These are phyloP conservation scores for Diprion similis DNA, from an alignment of 1,140 invertebrate species.

Conservation along the genomic window DNA sequence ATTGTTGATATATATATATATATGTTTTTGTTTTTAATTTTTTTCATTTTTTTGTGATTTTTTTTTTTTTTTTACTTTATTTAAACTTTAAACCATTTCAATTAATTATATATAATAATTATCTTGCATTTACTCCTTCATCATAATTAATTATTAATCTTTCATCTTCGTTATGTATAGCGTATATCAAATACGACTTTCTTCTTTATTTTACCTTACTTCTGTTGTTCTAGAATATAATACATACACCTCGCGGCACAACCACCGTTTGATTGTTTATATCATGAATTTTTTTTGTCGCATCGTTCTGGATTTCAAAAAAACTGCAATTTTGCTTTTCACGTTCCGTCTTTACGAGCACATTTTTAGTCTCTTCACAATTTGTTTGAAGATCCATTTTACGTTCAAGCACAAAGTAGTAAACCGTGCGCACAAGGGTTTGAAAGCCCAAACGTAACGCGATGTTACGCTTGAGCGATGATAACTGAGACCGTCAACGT, in stretches of 20 bases:
- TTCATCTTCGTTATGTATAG: conserved; percentile 51
- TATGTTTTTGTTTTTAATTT: not conserved
- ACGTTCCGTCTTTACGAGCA: not conserved
- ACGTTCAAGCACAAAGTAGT: not conserved
- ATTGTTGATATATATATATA: not conserved
- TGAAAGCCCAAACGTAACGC: not conserved
- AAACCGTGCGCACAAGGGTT: not conserved
- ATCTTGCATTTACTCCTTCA: conserved; percentile 46
- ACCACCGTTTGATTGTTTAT: conserved; percentile 34
- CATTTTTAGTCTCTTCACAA: not conserved
- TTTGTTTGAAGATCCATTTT: not conserved
- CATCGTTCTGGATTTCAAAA: conserved; percentile 27
- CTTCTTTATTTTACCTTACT: not conserved
- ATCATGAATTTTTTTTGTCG: conserved; percentile 27
- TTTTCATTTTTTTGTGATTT: conserved; percentile 26
- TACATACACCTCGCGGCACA: conserved; percentile 43
- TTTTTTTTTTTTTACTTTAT: conserved; percentile 45
- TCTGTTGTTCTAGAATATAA: conserved; percentile 39
- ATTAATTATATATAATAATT: conserved; percentile 52
- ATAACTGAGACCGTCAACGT: not conserved
- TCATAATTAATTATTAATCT: conserved; percentile 49
- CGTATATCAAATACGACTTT: conserved; percentile 46
- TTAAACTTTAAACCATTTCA: conserved; percentile 48
- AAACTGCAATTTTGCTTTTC: conserved; percentile 37
- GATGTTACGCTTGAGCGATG: not conserved